Conservation (phyloP, 2,113 vertebrate species). For the Oreotrochilus melanogaster region DNA sequence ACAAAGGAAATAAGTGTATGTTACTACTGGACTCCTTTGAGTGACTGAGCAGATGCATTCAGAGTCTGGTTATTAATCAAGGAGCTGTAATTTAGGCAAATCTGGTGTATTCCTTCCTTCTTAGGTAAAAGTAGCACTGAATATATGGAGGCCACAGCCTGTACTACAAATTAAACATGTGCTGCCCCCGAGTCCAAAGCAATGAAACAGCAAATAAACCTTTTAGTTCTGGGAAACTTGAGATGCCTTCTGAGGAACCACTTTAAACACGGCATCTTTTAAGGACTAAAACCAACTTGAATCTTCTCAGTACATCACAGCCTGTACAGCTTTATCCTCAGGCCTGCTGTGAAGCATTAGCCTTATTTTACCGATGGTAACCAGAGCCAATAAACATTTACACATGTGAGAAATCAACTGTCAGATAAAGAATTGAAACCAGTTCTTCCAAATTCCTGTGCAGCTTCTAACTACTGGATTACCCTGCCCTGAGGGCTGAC, state of each 20-base stretch:
- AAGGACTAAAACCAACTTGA: background rate
- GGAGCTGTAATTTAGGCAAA: background rate
- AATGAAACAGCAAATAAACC: background rate
- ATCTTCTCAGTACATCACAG: background rate
- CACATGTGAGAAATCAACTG: background rate
- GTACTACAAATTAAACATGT: background rate
- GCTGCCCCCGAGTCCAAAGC: background rate
- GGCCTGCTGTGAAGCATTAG: background rate
- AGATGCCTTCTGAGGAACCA: background rate
- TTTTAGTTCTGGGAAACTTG: background rate
- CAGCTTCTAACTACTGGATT: background rate
- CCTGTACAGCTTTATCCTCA: background rate
- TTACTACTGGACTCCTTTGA: background rate
- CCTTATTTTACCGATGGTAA: slow-evolving; percentile 20
- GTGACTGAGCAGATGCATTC: background rate
- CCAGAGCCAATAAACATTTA: slow-evolving; percentile 30
- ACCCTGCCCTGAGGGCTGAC: background rate
- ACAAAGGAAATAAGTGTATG: background rate
- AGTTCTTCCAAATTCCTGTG: slow-evolving; percentile 20
- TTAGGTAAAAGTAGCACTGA: background rate
- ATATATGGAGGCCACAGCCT: background rate
- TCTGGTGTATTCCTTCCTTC: background rate
- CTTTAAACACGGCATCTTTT: background rate
- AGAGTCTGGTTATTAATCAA: background rate
- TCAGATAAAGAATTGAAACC: slow-evolving; percentile 31